A percentile compares a stretch with the other conserved stretches of the same genome.
Conservation (phyloP, 2,113 vertebrate species). For the Emydura subglobosa region DNA sequence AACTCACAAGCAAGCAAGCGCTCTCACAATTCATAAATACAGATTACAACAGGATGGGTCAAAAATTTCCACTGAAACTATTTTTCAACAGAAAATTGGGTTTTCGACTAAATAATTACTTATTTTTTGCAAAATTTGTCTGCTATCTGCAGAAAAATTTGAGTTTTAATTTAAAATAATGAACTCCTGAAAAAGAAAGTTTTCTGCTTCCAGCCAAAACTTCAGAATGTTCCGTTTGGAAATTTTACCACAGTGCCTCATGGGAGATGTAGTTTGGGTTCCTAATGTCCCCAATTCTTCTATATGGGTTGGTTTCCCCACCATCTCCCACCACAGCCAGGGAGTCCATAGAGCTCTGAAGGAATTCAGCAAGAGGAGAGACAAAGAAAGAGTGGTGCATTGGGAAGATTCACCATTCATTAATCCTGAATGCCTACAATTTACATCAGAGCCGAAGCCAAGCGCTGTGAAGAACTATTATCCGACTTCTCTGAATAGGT, state of each 20-base stretch:
- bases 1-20: fast-evolving
- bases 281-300: not conserved
- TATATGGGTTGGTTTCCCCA: not conserved
- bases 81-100: not conserved
- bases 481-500: no score
- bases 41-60: not conserved
- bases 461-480: no score
- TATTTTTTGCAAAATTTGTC: not conserved
- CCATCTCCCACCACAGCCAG: no score
- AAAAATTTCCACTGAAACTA: not conserved
- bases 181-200: not conserved
- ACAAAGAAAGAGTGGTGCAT: no score
- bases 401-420: no score
- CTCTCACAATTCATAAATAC: not conserved
- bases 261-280: not conserved
- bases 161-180: no score
- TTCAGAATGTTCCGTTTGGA: not conserved
- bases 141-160: not conserved
- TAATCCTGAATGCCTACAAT: no score
- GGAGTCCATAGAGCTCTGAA: no score
- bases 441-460: no score
- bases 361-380: no score
- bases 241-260: not conserved
- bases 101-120: not conserved
- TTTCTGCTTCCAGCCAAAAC: not conserved